Conservation (phyloP, 2,797 vertebrate species). For the Falco cherrug region DNA sequence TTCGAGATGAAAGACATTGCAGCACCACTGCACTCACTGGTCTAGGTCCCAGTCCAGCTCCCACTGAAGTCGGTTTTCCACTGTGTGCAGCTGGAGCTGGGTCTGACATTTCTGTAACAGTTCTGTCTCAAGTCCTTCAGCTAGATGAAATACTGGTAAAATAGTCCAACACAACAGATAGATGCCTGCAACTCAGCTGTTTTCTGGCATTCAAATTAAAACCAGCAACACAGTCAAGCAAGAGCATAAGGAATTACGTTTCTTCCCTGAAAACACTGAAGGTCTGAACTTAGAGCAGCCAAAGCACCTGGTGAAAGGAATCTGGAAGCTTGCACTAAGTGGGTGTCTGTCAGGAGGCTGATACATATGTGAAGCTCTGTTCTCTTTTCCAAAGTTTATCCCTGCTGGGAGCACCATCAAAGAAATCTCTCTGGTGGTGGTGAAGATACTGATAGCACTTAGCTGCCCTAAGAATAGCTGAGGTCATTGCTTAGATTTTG, state of each 20-base stretch:
- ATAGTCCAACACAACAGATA: background rate
- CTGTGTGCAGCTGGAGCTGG: conserved; percentile 13
- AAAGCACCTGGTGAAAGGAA: background rate
- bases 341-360: background rate
- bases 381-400: background rate
- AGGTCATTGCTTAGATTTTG: background rate
- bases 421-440: background rate
- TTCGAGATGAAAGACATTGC: conserved; percentile 32
- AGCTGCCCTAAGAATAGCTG: background rate
- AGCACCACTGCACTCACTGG: conserved; percentile 34
- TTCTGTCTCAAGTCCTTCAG: background rate
- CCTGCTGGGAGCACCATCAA: background rate
- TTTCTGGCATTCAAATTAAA: conserved; percentile 28
- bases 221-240: background rate
- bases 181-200: background rate
- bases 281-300: background rate
- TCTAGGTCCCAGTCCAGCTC: conserved; percentile 39
- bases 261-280: background rate
- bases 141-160: background rate
- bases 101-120: background rate
- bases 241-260: background rate
- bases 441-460: background rate
- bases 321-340: background rate
- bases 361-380: background rate
- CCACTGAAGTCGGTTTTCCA: conserved; percentile 33